A percentile compares a stretch with the other conserved stretches of the same genome.
phyloP scores from a whole-genome alignment of 2,888 invertebrate species.

The Hanleya hanleyi region DNA sequence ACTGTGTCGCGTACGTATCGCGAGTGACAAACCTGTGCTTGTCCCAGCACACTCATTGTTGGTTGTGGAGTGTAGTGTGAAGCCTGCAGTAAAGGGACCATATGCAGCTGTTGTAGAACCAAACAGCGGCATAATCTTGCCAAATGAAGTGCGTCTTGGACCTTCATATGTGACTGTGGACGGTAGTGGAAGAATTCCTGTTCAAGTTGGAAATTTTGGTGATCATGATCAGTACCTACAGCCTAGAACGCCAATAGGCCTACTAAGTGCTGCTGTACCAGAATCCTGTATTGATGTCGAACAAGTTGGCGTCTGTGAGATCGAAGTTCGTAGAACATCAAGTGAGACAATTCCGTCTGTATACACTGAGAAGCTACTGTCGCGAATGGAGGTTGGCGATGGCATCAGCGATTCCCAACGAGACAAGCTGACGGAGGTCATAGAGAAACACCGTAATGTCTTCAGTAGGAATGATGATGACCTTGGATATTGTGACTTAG shows the following conservation, averaged over 20 bases:
- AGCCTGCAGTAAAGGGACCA: neutral
- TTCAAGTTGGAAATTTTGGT: neutral
- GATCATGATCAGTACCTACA: neutral
- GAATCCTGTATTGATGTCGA: neutral
- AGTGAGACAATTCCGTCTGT: neutral
- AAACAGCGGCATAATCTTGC: neutral
- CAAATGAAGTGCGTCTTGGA: neutral
- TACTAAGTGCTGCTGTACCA: neutral
- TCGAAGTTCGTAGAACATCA: neutral
- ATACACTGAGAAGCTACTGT: neutral
- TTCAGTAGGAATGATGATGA: constrained; percentile 11
- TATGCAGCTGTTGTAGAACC: neutral
- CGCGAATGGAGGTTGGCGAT: neutral
- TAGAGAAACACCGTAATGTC: neutral
- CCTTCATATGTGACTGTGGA: constrained; percentile 1
- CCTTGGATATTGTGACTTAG: too few relatives aligned
- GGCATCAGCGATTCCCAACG: neutral
- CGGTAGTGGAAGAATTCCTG: neutral
- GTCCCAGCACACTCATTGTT: neutral
- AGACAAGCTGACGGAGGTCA: neutral
- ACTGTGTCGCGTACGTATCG: neutral
- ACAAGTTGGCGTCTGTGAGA: neutral
- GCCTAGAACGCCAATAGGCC: neutral
- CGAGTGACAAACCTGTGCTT: neutral
- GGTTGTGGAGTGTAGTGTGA: neutral